phyloP scores from a whole-genome alignment of 2,113 vertebrate genomes.

The Penelope pileata region DNA sequence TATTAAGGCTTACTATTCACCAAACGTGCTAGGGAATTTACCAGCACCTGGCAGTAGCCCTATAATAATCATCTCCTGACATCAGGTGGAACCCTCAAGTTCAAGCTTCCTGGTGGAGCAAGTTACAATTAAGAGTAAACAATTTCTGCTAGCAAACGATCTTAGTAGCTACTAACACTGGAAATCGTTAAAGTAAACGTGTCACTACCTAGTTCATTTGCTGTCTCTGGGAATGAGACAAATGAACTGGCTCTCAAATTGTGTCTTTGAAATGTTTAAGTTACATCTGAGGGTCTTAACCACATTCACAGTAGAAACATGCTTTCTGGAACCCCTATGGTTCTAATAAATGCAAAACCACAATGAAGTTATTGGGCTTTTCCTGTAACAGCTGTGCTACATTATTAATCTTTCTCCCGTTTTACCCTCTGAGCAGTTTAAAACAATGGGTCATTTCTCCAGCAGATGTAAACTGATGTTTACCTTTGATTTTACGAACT shows the following conservation, averaged over 20 bases:
- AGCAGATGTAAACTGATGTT: neutral
- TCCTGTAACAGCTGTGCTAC: neutral
- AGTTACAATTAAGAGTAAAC: neutral
- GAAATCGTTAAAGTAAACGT: neutral
- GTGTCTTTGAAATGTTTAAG: neutral
- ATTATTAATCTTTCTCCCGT: neutral
- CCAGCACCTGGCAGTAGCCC: neutral
- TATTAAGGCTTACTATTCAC: neutral
- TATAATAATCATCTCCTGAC: neutral
- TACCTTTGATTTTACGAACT: neutral
- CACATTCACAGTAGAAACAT: rapidly evolving
- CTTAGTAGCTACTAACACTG: neutral
- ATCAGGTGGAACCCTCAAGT: neutral
- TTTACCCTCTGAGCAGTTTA: neutral
- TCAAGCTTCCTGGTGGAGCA: neutral
- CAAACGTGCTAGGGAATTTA: neutral
- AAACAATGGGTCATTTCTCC: neutral
- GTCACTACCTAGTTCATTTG: neutral
- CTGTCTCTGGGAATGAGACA: neutral
- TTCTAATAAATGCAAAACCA: neutral
- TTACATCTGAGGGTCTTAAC: neutral
- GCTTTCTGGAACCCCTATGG: neutral
- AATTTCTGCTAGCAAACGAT: neutral
- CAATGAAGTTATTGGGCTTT: neutral
- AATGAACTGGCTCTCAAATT: neutral